Evolutionary conservation across 2,888 invertebrate species (phyloP), one percentile per base, ranked within the genome.

Genomic region (Sceliomorpha sp.): DNA sequence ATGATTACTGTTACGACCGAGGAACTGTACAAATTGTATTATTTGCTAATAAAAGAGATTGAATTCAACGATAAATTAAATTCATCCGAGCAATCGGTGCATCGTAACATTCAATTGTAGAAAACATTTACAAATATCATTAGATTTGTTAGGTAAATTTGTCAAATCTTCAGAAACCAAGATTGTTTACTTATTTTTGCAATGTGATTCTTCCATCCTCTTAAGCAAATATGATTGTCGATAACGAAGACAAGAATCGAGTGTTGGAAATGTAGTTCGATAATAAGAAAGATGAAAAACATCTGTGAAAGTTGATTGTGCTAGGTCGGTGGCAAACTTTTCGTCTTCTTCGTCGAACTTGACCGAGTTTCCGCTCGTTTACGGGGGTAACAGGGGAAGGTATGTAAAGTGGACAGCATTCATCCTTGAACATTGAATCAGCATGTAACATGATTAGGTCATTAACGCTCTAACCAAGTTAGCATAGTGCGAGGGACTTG

Each of bases 351-450:
- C 72, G 70, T 45, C 82, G 86, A 86, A 86, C 86, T 86, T 85
- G 86, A 86, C 86, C 86, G 86, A 85, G 85, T 86, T 86, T 78
- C 81, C 70, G 55, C 45, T 50, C 77, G 77, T 77, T 81, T 77
- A 82, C 80, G 78, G 77, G 58, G 83, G 83, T 81, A 84, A 82
- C 58, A 58, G 84, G 79, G 79, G 82, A 84, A 85, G 86, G 83
- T 83, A 85, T 85, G 86, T 85, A 86, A 86, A 85, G 86, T 86
- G 86, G 86, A 85, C 86, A 86, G 83, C 85, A 87, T 87, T 87
- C 86, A 86, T 86, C 86, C 86, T 86, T 84, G 83, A 87, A 86
- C 86, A 87, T 87, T 86, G 86, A 87, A 87, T 87, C 85, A 86
- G 85, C 84, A 86, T 87, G 85, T 87, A 87, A 87, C 86, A 87